phyloP scores from a whole-genome alignment of 1,140 invertebrate genomes.

The Platorchestia sp. region DNA sequence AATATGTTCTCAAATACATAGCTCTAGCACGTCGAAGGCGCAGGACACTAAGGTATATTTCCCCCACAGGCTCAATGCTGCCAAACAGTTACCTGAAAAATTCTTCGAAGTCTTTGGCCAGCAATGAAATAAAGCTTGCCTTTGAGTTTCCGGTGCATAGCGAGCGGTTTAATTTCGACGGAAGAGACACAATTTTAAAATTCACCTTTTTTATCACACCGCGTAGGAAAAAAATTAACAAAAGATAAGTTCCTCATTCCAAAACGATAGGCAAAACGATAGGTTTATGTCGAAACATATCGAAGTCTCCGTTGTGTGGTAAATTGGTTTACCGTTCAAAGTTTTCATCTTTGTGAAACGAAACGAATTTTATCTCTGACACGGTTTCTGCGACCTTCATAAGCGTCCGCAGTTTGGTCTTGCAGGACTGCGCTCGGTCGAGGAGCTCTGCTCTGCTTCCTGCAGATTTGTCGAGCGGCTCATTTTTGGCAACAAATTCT shows the following conservation, averaged over 20 bases:
- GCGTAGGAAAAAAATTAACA: neutral
- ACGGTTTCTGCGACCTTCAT: neutral
- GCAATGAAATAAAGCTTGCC: neutral
- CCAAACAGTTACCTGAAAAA: neutral
- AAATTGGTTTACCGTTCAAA: neutral
- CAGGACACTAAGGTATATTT: neutral
- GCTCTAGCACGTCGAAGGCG: too few species aligned
- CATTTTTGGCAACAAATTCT: conserved; percentile 1
- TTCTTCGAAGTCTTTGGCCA: neutral
- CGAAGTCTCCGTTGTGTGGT: neutral
- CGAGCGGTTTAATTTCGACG: neutral
- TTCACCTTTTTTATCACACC: neutral
- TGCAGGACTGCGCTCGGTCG: neutral
- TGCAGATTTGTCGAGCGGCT: neutral
- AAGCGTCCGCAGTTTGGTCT: neutral
- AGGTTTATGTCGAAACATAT: neutral
- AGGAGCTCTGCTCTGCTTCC: neutral
- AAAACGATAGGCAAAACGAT: neutral
- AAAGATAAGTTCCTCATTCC: neutral
- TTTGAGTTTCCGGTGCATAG: neutral
- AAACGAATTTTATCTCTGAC: neutral
- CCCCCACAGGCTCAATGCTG: neutral
- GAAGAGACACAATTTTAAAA: neutral
- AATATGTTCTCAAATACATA: neutral
- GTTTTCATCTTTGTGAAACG: neutral